Base-by-base conservation (phyloP, 2,113 vertebrate species). In the Aramus guarauna region DNA sequence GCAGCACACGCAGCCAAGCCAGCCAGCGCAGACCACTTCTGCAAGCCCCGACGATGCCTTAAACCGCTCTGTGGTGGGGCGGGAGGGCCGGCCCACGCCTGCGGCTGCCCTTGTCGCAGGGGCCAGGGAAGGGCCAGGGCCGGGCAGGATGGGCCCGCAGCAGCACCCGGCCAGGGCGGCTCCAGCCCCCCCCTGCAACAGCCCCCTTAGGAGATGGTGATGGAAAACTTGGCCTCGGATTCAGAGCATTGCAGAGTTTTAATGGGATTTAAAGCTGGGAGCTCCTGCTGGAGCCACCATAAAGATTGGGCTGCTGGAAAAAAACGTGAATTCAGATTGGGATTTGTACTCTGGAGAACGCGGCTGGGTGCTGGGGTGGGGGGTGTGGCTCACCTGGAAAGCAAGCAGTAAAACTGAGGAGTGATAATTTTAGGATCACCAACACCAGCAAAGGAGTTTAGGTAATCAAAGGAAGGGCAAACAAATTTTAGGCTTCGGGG, bases 401-500 rank as follows among this genome's bases (percentile, higher is more conserved):
- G 24, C 48, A 64, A 11, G 1, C 58, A 50, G 59, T 32, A 47
- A 56, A 36, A 72, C 22, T 5, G 32, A 79, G 68, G 2, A 53
- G 45, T 11, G 64, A 58, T 39, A 60, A 85, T 72, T 95, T 76
- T 45, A 80, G 90, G 64, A 32, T 81, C 78, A 30, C 69, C 64
- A 52, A 53, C 68, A 78, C 36, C 66, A 85, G 80, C 47, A 75
- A 64, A 81, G 80, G 34, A 73, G 62, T 78, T 76, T 22, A 76
- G 37, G 45, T 85, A 95, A 92, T 85, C 69, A 87, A 83, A 71
- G 72, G 48, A 87, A 92, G 41, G 62, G 58, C 77, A 92, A 79
- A 84, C 41, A 76, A 92, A 90, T 75, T 66, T 41, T 26, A 73
- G 71, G 55, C 91, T 96, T 79, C 66, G 79, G 80, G 94, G 91